Evolutionary conservation across 2,888 invertebrate genomes (phyloP), one percentile per base, ranked within the genome.

Genomic region (Ptilodon capucinus): DNA sequence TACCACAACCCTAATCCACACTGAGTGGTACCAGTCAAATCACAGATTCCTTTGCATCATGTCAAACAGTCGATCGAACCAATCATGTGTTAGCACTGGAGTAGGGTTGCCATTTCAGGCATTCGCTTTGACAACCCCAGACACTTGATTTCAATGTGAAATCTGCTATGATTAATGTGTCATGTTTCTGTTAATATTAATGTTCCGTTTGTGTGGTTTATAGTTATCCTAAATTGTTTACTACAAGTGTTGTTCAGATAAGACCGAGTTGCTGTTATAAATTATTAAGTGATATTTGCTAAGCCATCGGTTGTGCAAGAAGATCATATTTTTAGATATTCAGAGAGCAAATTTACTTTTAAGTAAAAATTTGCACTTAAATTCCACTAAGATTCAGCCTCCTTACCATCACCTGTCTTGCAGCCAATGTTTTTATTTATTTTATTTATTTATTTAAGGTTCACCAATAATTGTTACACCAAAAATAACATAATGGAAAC

Each of bases 81-180:
- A 57, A 57, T 57, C 46, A 43, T 49, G 54, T 45, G 36, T 23
- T 11, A 40, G 28, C 41, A n/a, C 14, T 14, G 32, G 35, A 48
- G 28, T 21, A 41, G 13, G 36, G 21, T 34, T 45, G 21, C 14
- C 35, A 41, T 45, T 49, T 44, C 16, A 32, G 35, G 17, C 17
- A 16, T 17, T 35, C 11, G 17, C 35, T 35, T 35, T 35, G 17
- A 35, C 9, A 35, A 3, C n/a, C 9, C 11, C 17, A 17, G 35
- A 17, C 35, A 11, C 35, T 35, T 35, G 35, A 35, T 35, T 16
- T 35, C 17, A 17, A 16, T 35, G 17, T 35, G 35, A 35, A 35
- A 17, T 34, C 2, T 32, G 32, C 2, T 32, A 6, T 32, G 32
- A 32, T 32, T 32, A 32, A 32, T 32, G 8, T 32, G 32, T 17